Base-by-base conservation (phyloP, 92 coral and sea anemone species). In the Pocillopora grandis region DNA sequence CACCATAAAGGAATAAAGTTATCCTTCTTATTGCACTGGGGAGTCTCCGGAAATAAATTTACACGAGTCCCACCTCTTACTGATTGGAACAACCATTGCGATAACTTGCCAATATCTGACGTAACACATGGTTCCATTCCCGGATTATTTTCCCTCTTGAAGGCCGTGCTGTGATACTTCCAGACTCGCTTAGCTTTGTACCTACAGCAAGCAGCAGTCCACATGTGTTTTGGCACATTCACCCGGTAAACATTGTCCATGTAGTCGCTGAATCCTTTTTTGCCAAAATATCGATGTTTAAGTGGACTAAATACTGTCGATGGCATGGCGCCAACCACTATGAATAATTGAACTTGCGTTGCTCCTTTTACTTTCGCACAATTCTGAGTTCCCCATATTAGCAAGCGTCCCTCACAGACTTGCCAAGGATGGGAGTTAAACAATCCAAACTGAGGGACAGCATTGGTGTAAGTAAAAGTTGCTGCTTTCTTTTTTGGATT, bases 191-290 rank as follows among this genome's bases (percentile, higher is more conserved):
- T 58, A 14, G 49, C 72, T 33, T 79, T 33, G 83, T 63, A 80
- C 65, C 20, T 80, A 16, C 85, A 80, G 65, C 85, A 69, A 16
- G 85, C 65, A 12, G 85, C 85, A 12, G 85, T 80, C 85, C 85
- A 80, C 77, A 80, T 48, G 15, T 55, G 58, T 66, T 57, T 49
- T 16, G 85, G 85, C 2, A 81, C 85, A 21, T 81, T 81, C 9
- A 57, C 67, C 9, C 69, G 85, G 78, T 56, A 57, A 0, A 4
- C 5, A 16, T 78, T 59, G 69, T 36, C 70, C 23, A 55, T 71
- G 70, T 49, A 88, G 71, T 88, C 49, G 84, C 91, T 88, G 62
- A 88, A 88, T 10, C 85, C 91, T 35, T 79, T 19, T 21, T 64
- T 18, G 18, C 91, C 88, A 77, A 88, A 69, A 48, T 55, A 88